phyloP scores from a whole-genome alignment of 2,888 invertebrate species.

The Julus scanicus region DNA sequence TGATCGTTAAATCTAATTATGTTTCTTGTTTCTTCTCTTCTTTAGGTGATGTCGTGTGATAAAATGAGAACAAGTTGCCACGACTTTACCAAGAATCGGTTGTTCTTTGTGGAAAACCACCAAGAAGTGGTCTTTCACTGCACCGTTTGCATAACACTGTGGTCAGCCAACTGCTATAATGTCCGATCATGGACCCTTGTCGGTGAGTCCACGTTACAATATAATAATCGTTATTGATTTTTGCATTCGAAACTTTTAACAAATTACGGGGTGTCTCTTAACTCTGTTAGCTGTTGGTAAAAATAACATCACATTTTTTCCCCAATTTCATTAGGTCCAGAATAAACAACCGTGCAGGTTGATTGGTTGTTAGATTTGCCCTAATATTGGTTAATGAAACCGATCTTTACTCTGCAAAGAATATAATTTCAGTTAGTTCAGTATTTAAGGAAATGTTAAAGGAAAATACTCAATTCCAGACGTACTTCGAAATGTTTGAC shows the following conservation, averaged over 20 bases:
- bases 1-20: not conserved
- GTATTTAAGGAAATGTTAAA: no score
- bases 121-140: constrained; percentile 14
- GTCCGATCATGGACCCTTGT: constrained; percentile 36
- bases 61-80: constrained; percentile 34
- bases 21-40: not conserved
- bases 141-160: not conserved
- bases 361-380: no score
- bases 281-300: no score
- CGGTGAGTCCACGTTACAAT: constrained; percentile 13
- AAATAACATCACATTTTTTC: no score
- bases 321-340: no score
- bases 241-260: not conserved
- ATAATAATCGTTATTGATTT: constrained; percentile 16
- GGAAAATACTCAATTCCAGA: no score
- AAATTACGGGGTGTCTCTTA: not conserved
- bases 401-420: no score
- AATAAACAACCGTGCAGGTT: no score
- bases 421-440: no score
- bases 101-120: constrained; percentile 23
- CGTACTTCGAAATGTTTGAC: no score
- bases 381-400: no score
- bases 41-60: constrained; percentile 15
- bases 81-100: constrained; percentile 26
- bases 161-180: constrained; percentile 42